Base-by-base conservation (phyloP, 2,888 invertebrate species). In the Leptopilina myrica region DNA sequence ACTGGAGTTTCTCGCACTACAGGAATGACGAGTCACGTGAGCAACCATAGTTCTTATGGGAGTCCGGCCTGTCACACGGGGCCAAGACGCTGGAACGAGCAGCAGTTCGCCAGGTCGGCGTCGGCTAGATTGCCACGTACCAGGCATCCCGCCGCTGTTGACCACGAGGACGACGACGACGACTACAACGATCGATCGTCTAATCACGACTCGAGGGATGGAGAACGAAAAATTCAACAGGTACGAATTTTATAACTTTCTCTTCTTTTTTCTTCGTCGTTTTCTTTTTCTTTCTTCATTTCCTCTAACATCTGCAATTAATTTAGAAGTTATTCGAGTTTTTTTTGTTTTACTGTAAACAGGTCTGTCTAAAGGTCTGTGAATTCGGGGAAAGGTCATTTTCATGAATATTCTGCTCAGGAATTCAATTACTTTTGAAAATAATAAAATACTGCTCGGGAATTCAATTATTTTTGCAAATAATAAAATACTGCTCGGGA, bases 21-120 rank as follows among this genome's bases (percentile, higher is more conserved):
- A 66, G 82, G 83, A 76, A 83, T 85, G 64, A 79, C 81, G 80
- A 82, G 79, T 78, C 86, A 82, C 78, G 79, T 67, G 76, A 80
- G 78, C 64, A 80, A 80, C 26, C 43, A 69, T 43, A 78, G 75
- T 33, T 53, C 80, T 78, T 80, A 83, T 76, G 80, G 78, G 66
- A 76, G 78, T 53, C 88, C 84, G 65, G 79, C 85, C 49, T 86
- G 85, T 82, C 86, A 88, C 80, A 77, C 81, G 33, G 79, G 83
- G 65, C 85, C 87, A 65, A 87, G 88, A 80, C 89, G 89, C 49
- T 88, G 86, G 87, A 87, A 85, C 80, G 89, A 89, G 79, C 87
- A 85, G 85, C 95, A 95, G 88, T 97, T 97, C 90, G 94, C 95
- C 87, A 94, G 97, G 90, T 97, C 97, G 76, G 96, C 97, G 12